Evolutionary conservation across 2,888 invertebrate genomes (phyloP).

Genomic region (Melieria picta): DNA sequence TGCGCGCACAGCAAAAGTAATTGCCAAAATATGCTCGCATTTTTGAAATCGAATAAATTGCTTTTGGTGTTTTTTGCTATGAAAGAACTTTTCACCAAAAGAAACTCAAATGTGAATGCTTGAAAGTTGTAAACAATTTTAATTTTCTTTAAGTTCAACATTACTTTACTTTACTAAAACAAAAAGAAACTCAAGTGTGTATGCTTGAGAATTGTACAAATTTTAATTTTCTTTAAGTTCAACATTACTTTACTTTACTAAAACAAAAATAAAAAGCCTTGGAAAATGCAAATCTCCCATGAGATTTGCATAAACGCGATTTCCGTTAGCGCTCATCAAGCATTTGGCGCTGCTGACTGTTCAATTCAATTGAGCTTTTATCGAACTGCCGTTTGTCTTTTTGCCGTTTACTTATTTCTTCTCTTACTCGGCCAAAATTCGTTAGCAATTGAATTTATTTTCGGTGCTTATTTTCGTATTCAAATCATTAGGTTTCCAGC

Average conservation of each 20-base stretch:
- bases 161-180: slow-evolving; percentile 18
- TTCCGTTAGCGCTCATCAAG: slow-evolving; percentile 1
- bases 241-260: slow-evolving; percentile 16
- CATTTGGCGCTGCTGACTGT: slow-evolving; percentile 32
- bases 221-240: slow-evolving; percentile 1
- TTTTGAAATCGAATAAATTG: slow-evolving; percentile 3
- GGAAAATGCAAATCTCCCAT: slow-evolving; percentile 27
- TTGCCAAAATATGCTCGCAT: slow-evolving; percentile 38
- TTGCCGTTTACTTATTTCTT: no score
- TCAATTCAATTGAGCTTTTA: slow-evolving; percentile 27
- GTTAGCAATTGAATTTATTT: slow-evolving; percentile 11
- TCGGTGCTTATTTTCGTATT: slow-evolving; percentile 18
- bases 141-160: slow-evolving; percentile 1
- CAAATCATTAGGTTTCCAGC: slow-evolving; percentile 25
- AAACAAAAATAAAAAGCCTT: background rate
- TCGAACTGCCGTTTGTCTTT: background rate
- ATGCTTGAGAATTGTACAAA: background rate
- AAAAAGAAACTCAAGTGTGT: background rate
- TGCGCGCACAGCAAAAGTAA: slow-evolving; percentile 6
- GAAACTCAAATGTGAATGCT: background rate
- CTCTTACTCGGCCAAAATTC: slow-evolving; percentile 21
- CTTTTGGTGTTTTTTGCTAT: no score
- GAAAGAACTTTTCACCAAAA: no score
- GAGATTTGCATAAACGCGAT: slow-evolving; percentile 31
- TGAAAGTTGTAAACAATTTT: background rate